These are phyloP conservation scores for Ectropis grisescens DNA, from an alignment of 1,140 invertebrate genomes.

Conservation along the genomic window DNA sequence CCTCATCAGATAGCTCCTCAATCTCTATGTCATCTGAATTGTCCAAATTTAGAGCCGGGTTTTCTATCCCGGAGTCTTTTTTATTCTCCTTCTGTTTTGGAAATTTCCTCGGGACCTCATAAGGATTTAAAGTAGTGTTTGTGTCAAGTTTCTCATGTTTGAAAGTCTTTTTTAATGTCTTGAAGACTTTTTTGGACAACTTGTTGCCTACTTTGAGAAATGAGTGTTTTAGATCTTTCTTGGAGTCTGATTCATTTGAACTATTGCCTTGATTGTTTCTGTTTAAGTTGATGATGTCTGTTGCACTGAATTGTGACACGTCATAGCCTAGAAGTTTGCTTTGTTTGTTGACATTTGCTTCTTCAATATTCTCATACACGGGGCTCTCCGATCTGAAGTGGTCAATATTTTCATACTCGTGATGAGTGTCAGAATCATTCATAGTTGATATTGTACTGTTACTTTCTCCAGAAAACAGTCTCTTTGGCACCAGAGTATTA, in stretches of 20 bases:
- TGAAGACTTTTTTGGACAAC: constrained; percentile 60
- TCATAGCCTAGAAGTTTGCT: constrained; percentile 63
- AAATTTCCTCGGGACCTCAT: constrained; percentile 56
- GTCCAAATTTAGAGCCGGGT: constrained; percentile 58
- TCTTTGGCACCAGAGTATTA: constrained; percentile 39
- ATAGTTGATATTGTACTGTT: constrained; percentile 57
- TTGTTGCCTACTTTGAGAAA: constrained; percentile 52
- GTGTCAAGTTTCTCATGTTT: constrained; percentile 53
- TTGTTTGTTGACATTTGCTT: constrained; percentile 56
- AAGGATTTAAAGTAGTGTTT: constrained; percentile 50
- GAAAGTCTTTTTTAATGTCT: constrained; percentile 62
- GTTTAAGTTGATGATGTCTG: constrained; percentile 62
- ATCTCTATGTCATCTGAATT: constrained; percentile 65
- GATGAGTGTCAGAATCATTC: constrained; percentile 38
- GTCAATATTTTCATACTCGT: constrained; percentile 57
- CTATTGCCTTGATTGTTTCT: constrained; percentile 29
- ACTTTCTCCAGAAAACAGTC: constrained; percentile 56
- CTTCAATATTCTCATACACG: constrained; percentile 51
- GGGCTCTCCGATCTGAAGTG: constrained; percentile 45
- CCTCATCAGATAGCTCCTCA: constrained; percentile 38
- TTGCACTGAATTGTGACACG: constrained; percentile 52
- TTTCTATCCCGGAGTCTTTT: constrained; percentile 52
- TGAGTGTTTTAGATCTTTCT: constrained; percentile 40
- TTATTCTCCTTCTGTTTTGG: constrained; percentile 33
- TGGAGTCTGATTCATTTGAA: constrained; percentile 44